Evolutionary conservation across 2,888 invertebrate species (phyloP).

Genomic region (Euplagia quadripunctaria): DNA sequence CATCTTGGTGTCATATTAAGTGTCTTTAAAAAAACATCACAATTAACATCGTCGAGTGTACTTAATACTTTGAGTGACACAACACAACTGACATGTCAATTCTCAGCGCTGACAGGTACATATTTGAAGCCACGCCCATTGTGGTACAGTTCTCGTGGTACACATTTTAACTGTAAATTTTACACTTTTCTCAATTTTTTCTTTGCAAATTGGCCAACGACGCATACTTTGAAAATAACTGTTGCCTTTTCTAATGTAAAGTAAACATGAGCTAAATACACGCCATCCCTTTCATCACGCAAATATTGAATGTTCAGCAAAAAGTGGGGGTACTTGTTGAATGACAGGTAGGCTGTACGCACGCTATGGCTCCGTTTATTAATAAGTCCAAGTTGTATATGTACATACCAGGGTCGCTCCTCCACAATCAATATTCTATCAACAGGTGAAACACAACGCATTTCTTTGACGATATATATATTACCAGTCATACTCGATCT

Average conservation of each 20-base stretch:
- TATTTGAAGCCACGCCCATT: too few species aligned
- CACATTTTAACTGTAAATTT: too few species aligned
- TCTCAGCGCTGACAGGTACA: too few species aligned
- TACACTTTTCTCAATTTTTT: too few species aligned
- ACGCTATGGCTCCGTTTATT: neutral
- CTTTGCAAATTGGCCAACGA: too few species aligned
- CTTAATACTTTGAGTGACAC: too few species aligned
- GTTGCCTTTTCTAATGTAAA: neutral
- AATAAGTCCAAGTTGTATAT: neutral
- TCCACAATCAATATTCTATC: conserved; percentile 1
- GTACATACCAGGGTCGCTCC: neutral
- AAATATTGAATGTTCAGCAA: neutral
- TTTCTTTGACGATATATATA: too few species aligned
- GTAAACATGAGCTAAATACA: neutral
- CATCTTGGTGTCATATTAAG: too few species aligned
- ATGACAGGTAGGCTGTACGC: neutral
- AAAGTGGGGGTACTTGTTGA: neutral
- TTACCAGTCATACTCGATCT: neutral
- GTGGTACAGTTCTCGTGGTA: too few species aligned
- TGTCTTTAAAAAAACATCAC: too few species aligned
- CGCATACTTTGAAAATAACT: neutral
- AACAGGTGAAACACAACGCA: neutral
- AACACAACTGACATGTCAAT: too few species aligned
- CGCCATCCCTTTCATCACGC: neutral
- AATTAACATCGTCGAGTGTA: too few species aligned